Evolutionary conservation across 2,888 invertebrate species (phyloP), one percentile per base, ranked within the genome.

Genomic region (Clivina fossor): DNA sequence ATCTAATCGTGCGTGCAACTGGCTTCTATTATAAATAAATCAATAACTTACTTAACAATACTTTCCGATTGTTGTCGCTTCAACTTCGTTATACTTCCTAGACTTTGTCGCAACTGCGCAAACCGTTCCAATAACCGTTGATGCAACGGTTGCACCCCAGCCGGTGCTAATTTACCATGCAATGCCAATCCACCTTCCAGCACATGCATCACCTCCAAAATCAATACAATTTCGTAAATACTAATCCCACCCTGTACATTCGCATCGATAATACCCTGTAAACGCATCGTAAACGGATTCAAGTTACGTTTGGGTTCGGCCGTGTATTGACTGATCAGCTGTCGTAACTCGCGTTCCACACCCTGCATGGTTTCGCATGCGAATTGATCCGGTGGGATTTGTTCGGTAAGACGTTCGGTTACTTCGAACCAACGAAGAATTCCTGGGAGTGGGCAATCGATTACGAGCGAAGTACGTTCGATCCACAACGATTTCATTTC

Each of bases 401-500:
- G 86, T 68, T 88, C 86, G 0, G 86, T 82, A 46, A 84, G 82
- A 60, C 81, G 80, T 38, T 83, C 84, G 15, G 86, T 79, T 0
- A 96, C 93, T 73, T 94, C 94, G 65, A 94, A 95, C 93, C 94
- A 96, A 38, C 93, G 80, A 24, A 97, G 74, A 62, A 96, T 95
- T 0, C 95, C 95, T 0, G 97, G 97, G 32, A 97, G 75, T 0
- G 88, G 82, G 38, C 84, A 84, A 60, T 90, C 86, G 2, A 89
- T 94, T 54, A 87, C 87, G 61, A 96, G 73, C 0, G 87, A 88
- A 4, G 93, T 95, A 44, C 95, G 80, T 74, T 97, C 96, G 63
- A 96, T 88, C 95, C 96, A 96, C 60, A 97, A 78, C n/a, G n/a
- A n/a, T n/a, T n/a, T 95, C 69, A 94, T 94, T 76, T 97, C 96